Base-by-base conservation (phyloP, 2,888 invertebrate genomes). In the Clistopyga incitator region DNA sequence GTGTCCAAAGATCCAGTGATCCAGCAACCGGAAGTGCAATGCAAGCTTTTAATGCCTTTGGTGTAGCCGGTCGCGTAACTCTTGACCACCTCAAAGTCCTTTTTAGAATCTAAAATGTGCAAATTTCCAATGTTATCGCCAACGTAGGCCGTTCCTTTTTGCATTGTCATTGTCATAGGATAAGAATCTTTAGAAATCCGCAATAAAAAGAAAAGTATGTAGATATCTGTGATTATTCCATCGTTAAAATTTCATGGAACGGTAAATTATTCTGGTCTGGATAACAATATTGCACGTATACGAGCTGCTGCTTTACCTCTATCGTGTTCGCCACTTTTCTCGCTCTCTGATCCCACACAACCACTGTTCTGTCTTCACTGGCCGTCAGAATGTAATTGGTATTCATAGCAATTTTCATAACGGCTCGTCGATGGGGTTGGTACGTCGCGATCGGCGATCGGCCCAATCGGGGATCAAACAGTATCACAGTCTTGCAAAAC, bases 351-450 rank as follows among this genome's bases (percentile, higher is more conserved):
- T 95, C 95, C 94, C 94, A 95, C 50, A 95, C 90, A 45, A 94
- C 94, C 84, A 95, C 92, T 3, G 95, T 94, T 90, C 93, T 94
- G 85, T 95, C 95, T 87, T 95, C 95, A 86, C 95, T 95, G 1
- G 95, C 93, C 23, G 95, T 95, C 50, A 95, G 94, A 81, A 95
- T 92, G 89, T 94, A 94, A 84, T 94, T 92, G n/a, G 91, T 88
- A 82, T 88, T 90, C 91, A 93, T 92, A 23, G 88, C 89, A 20
- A 93, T 79, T 29, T 88, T 93, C 84, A 95, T 91, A 1, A 95
- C 94, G 23, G 95, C 94, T 6, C 94, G 94, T 87, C 91, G 94
- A 88, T 95, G 95, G 4, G 94, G 92, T 87, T 93, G 93, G 88
- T 95, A 95, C 2, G 89, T 90, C 47, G 90, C 91, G 18, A 94